phyloP scores from a whole-genome alignment of 2,797 vertebrate genomes.

The Eleutherodactylus coqui region DNA sequence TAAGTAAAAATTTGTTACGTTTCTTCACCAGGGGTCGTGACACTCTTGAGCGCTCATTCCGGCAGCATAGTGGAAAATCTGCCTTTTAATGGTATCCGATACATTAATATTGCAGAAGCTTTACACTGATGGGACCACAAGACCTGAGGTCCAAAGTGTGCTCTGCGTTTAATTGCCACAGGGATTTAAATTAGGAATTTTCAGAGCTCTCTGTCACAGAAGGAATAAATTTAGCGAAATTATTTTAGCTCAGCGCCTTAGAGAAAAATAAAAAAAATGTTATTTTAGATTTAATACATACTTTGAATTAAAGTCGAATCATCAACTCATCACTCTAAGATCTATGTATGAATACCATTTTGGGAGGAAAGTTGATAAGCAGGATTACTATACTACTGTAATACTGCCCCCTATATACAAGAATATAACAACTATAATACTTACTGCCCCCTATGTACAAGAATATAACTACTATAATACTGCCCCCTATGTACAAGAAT shows the following conservation, averaged over 20 bases:
- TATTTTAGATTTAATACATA: conserved; percentile 16
- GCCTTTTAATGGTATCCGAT: conserved; percentile 34
- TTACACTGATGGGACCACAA: conserved; percentile 45
- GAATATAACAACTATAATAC: too few species aligned
- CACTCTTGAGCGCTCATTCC: conserved; percentile 13
- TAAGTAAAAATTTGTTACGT: conserved; percentile 24
- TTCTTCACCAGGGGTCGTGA: conserved; percentile 4
- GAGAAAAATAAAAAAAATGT: conserved; percentile 7
- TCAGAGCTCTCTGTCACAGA: not conserved
- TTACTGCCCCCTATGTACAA: too few species aligned
- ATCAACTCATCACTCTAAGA: not conserved
- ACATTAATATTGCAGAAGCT: conserved; percentile 50
- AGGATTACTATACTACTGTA: not conserved
- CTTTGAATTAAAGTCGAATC: not conserved
- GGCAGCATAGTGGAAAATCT: not conserved
- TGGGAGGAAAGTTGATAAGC: too few species aligned
- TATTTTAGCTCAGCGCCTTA: not conserved
- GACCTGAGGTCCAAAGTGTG: conserved; percentile 49
- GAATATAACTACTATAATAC: too few species aligned
- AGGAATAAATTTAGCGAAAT: conserved; percentile 28
- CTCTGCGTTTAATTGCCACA: conserved; percentile 49
- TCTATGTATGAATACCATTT: not conserved
- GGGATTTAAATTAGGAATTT: conserved; percentile 51
- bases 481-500: too few species aligned
- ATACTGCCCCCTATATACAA: not conserved